Evolutionary conservation across 2,888 invertebrate species (phyloP), one percentile per base, ranked within the genome.

Genomic region (Buathra laborator): DNA sequence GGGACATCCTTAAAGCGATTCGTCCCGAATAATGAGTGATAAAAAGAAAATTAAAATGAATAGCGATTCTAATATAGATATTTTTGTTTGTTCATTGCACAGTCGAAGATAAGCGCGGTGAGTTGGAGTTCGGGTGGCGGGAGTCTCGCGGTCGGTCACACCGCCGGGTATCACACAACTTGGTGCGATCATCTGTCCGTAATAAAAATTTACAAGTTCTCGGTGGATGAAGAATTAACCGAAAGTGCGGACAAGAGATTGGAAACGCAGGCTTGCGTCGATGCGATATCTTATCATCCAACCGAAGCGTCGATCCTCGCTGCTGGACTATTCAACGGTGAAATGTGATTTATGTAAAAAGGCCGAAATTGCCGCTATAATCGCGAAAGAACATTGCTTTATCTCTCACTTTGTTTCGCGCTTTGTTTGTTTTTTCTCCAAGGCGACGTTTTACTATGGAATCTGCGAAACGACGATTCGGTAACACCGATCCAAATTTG

Each of bases 221-320:
- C 90, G 24, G 89, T 88, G 12, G 91, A 93, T 7, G 89, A 92
- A 84, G 86, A 87, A 83, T 81, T 93, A 62, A 86, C 87, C 9
- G 85, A 90, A 43, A 84, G 76, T 6, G 89, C 92, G 14, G 89
- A 81, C 19, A 93, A 89, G 84, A 88, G 83, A 16, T 83, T 93
- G 37, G 92, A 93, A 83, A 89, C 90, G 14, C 92, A 94, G 83
- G 92, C 94, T 24, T 95, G 95, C 75, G 92, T 95, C 9, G 94
- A 94, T 10, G 87, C 92, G 6, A 84, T 95, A 16, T 89, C 93
- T 56, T 95, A 95, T 91, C 95, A 95, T 91, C 94, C 95, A 2
- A 90, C 89, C 2, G 93, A 94, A 86, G 94, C 95, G 0, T 93
- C 94, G 2, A 93, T 95, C 78, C 90, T 95, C 66, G 95, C 94